Evolutionary conservation across 2,797 vertebrate species (phyloP), one percentile per base, ranked within the genome.

Genomic region (Macrochelys suwanniensis): DNA sequence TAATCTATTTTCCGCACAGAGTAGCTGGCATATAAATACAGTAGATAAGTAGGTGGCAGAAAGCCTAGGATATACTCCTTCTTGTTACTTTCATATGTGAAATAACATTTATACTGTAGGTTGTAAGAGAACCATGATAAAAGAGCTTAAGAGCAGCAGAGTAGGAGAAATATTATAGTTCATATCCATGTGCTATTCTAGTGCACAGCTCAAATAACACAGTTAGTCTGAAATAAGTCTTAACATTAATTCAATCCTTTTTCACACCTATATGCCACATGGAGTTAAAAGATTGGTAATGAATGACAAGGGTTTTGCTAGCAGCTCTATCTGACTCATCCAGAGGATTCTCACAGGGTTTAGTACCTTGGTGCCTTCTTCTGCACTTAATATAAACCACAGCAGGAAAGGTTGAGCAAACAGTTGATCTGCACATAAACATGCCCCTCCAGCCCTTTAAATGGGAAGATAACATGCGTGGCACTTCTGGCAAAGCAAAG

Each of bases 271-370:
- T 96, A 65, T 4, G 6, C 83, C 93, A 84, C 85, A 23, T 85
- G 84, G 50, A 91, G 85, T 93, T 96, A 92, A 97, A 96, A 86
- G 54, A 53, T 80, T 87, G n/a, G 68, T 79, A 86, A 79, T 0
- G 4, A 93, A 37, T 68, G 54, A 65, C 61, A 83, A 11, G 71
- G 81, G 31, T 92, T 93, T 89, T 68, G 56, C 87, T 93, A 91
- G 85, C 76, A 97, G 85, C 86, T 96, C 54, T n/a, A 54, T 80
- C 77, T 96, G 94, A 97, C 78, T 96, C 93, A 97, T 94, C 65
- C 49, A 42, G 49, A 61, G 42, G 76, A 82, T 94, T 84, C 87
- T 97, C 95, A 95, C 83, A 93, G 92, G 87, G 82, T 88, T 96
- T 96, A 91, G 92, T 94, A 77, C 50, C 11, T 95, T 89, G 68